phyloP scores from a whole-genome alignment of 30 jellyfish, hydroid and myxozoan genomes.

The Catostylus mosaicus region DNA sequence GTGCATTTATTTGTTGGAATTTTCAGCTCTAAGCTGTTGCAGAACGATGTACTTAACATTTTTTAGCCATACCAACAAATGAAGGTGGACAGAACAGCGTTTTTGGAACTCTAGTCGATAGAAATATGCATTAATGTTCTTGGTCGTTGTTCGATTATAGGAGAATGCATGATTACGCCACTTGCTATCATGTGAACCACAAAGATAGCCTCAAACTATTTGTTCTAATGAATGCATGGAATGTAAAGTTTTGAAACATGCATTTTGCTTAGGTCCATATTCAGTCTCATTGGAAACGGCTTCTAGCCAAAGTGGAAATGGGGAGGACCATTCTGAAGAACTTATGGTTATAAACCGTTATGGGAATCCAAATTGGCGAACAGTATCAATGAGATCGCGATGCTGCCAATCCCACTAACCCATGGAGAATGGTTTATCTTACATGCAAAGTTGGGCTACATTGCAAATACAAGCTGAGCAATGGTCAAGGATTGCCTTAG shows the following conservation, averaged over 20 bases:
- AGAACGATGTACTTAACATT: background rate
- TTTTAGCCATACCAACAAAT: background rate
- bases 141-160: background rate
- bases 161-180: slow-evolving; percentile 21
- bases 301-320: slow-evolving; percentile 16
- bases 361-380: slow-evolving; percentile 43
- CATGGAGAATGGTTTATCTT: slow-evolving; percentile 13
- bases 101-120: slow-evolving; percentile 48
- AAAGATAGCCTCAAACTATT: slow-evolving; percentile 30
- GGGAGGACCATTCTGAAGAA: background rate
- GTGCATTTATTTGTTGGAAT: background rate
- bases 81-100: slow-evolving; percentile 20
- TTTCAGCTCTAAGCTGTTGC: background rate
- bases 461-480: no score
- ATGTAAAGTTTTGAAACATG: slow-evolving; percentile 10
- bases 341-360: slow-evolving; percentile 3
- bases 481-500: no score
- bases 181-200: slow-evolving; percentile 6
- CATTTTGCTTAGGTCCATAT: background rate
- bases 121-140: slow-evolving; percentile 4
- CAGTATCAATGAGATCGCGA: slow-evolving; percentile 25
- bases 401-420: slow-evolving; percentile 53
- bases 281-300: background rate
- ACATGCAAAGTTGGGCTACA: no score
- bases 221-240: slow-evolving; percentile 19